Conservation (phyloP, 2,113 vertebrate species). For the Natator depressus region DNA sequence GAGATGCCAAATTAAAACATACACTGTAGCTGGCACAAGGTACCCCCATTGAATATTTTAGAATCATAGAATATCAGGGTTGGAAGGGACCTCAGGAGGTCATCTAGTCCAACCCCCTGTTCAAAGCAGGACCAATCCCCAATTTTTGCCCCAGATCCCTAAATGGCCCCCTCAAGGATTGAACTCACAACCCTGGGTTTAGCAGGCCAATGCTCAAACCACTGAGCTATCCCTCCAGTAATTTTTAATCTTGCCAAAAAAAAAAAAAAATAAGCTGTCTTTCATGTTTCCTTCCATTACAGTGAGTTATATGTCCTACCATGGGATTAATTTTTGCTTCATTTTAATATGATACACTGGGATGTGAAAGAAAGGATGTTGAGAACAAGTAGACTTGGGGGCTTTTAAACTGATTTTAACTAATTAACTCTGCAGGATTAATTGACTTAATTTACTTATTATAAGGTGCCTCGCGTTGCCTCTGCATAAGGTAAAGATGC, state of each 20-base stretch:
- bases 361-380: not conserved
- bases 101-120: no score
- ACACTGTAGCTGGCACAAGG: not conserved
- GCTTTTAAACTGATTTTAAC: not conserved
- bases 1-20: not conserved
- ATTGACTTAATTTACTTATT: not conserved
- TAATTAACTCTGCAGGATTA: not conserved
- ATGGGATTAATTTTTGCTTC: not conserved
- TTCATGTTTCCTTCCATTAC: not conserved
- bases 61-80: no score
- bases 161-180: no score
- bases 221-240: not conserved
- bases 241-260: not conserved
- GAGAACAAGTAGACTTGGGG: not conserved
- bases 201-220: no score
- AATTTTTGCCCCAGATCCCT: no score
- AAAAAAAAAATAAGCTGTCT: not conserved
- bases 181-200: no score
- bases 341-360: not conserved
- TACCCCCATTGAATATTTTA: not conserved
- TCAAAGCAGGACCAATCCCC: no score
- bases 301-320: not conserved
- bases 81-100: no score
- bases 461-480: not conserved
- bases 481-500: not conserved